phyloP scores from a whole-genome alignment of 37 sponge, comb jelly and placozoan species.

The Mnemiopsis leidyi region DNA sequence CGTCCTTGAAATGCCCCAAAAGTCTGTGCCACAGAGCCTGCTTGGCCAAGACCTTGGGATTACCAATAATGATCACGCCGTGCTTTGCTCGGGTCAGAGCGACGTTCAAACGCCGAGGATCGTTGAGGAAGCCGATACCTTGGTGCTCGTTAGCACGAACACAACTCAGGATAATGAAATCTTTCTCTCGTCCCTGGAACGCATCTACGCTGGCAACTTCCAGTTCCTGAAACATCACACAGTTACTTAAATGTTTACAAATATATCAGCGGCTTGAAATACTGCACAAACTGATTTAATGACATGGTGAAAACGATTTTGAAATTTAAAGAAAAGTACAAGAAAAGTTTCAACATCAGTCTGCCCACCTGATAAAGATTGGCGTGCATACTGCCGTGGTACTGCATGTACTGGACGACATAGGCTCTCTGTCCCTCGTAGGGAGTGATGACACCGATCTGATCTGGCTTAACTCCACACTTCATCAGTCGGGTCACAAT shows the following conservation, averaged over 20 bases:
- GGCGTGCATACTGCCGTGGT: slow-evolving; percentile 80
- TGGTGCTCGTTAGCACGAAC: slow-evolving; percentile 95
- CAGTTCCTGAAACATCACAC: slow-evolving; percentile 71
- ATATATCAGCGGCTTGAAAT: no score
- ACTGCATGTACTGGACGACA: slow-evolving; percentile 93
- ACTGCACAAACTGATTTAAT: no score
- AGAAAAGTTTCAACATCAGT: no score
- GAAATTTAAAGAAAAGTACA: no score
- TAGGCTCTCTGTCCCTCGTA: slow-evolving; percentile 96
- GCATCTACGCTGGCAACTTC: slow-evolving; percentile 98
- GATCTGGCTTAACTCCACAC: slow-evolving; percentile 83
- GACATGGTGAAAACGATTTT: no score
- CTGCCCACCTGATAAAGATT: slow-evolving; percentile 91
- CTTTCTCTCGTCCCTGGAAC: slow-evolving; percentile 96
- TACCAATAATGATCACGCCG: slow-evolving; percentile 88
- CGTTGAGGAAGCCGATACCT: slow-evolving; percentile 95
- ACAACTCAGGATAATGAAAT: slow-evolving; percentile 93
- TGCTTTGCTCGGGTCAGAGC: slow-evolving; percentile 93
- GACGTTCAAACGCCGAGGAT: slow-evolving; percentile 93
- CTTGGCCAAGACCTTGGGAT: slow-evolving; percentile 88
- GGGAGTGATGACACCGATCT: slow-evolving; percentile 96
- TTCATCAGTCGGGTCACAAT: slow-evolving; percentile 87
- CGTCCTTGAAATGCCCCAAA: slow-evolving; percentile 51
- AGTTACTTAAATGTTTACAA: no score
- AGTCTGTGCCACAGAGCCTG: slow-evolving; percentile 46